These are phyloP conservation scores for Urosaurus nigricauda DNA, from an alignment of 2,797 vertebrate species.

Conservation along the genomic window DNA sequence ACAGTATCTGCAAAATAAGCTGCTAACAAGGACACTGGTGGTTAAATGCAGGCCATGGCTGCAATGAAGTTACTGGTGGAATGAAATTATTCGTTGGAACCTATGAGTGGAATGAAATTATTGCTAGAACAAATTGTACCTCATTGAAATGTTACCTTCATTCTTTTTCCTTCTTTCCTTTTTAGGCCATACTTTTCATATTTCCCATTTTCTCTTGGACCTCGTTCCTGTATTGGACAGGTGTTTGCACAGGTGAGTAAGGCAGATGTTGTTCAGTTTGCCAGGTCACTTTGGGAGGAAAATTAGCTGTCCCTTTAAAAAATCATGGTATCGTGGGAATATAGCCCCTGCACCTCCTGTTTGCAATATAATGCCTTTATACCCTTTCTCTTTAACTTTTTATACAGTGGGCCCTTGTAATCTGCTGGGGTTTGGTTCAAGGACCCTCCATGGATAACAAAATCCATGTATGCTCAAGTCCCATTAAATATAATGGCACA, in stretches of 20 bases:
- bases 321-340: not conserved
- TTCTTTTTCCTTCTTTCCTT: not conserved
- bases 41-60: no score
- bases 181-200: slow-evolving; percentile 90
- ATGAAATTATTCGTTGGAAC: no score
- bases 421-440: no score
- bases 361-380: not conserved
- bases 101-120: no score
- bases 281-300: not conserved
- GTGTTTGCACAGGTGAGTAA: slow-evolving; percentile 89
- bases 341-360: not conserved
- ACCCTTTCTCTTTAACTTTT: not conserved
- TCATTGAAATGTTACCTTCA: not conserved
- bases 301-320: not conserved
- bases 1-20: not conserved
- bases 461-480: no score
- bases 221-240: slow-evolving; percentile 89
- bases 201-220: slow-evolving; percentile 90
- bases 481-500: no score
- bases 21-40: not conserved
- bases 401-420: no score
- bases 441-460: no score
- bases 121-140: not conserved
- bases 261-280: not conserved
- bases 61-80: no score